Percentiles rank a stretch among this genome's conserved stretches.
These are phyloP conservation scores for Speoplatyrhinus poulsoni DNA, from an alignment of 2,113 vertebrate species.

Conservation along the genomic window DNA sequence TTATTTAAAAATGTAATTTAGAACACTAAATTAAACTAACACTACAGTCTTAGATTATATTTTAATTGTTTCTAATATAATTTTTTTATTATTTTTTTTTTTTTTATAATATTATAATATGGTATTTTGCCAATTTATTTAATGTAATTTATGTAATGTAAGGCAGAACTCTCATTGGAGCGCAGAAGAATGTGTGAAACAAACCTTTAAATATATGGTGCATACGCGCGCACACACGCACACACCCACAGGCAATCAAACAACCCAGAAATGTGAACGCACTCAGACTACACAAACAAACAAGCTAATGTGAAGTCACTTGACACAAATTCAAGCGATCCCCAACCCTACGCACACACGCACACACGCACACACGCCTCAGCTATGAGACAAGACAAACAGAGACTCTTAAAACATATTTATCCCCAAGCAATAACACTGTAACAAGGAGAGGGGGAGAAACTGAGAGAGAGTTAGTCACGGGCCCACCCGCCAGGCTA, in stretches of 20 bases:
- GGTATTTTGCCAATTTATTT: no score
- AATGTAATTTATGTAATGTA: no score
- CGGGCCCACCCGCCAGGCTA: conserved; percentile 1
- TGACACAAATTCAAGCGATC: neutral
- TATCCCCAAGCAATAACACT: no score
- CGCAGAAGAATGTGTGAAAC: no score
- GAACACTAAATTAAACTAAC: no score
- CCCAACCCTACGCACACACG: neutral
- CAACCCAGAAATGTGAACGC: neutral
- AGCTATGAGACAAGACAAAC: neutral
- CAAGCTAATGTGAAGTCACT: no score
- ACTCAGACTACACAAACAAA: neutral
- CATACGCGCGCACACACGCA: neutral
- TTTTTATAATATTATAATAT: neutral
- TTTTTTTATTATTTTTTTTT: neutral
- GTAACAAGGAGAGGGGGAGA: neutral
- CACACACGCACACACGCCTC: no score
- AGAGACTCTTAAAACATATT: neutral
- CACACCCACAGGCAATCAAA: neutral
- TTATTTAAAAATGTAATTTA: no score
- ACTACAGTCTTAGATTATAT: neutral
- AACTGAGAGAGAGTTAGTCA: conserved; percentile 3
- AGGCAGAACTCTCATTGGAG: no score
- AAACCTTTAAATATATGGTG: neutral
- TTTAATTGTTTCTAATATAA: neutral